These are phyloP conservation scores for Petrocephalus schoutedeni DNA, from an alignment of 2,797 vertebrate genomes.

Conservation along the genomic window DNA sequence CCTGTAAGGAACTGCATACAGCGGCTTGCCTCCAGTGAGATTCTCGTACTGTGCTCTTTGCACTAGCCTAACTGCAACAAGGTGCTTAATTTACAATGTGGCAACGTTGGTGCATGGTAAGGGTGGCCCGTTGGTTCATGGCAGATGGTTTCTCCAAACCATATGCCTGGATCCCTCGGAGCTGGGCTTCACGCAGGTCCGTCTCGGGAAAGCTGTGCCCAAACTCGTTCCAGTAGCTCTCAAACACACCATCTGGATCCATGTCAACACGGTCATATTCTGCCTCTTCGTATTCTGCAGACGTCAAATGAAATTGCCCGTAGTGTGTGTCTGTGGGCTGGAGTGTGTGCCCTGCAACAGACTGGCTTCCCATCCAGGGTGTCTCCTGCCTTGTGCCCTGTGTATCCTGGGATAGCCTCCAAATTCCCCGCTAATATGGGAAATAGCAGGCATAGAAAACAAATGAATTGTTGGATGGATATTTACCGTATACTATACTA, in stretches of 20 bases:
- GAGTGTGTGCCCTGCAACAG: background rate
- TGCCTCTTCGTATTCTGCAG: background rate
- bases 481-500: background rate
- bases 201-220: background rate
- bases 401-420: background rate
- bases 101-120: background rate
- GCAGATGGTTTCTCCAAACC: conserved; percentile 1
- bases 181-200: background rate
- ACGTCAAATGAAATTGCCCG: background rate
- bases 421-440: background rate
- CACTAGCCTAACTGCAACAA: background rate
- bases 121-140: background rate
- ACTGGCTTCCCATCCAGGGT: background rate
- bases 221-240: background rate
- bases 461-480: background rate
- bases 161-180: background rate
- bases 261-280: background rate
- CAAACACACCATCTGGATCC: background rate
- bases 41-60: background rate
- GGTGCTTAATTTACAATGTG: background rate
- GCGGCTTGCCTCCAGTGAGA: background rate
- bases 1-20: background rate
- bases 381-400: background rate
- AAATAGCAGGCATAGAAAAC: background rate
- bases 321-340: background rate